Evolutionary conservation across 1,140 invertebrate species (phyloP).

Genomic region (Penaeus japonicus): DNA sequence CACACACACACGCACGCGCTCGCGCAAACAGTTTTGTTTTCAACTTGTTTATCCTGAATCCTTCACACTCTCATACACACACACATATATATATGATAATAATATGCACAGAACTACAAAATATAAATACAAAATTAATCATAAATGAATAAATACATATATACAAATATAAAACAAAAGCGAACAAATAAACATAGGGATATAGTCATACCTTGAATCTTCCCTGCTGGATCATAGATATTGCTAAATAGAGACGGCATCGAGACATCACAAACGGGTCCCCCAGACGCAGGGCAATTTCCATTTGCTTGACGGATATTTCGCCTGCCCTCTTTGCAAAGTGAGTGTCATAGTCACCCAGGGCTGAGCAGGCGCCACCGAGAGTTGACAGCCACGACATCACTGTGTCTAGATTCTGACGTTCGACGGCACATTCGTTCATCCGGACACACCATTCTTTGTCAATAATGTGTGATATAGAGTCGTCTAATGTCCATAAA

Average conservation of each 20-base stretch:
- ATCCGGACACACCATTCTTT: constrained; percentile 31
- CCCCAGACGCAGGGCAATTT: constrained; percentile 78
- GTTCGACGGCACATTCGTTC: constrained; percentile 67
- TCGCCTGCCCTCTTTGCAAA: constrained; percentile 85
- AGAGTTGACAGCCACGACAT: constrained; percentile 96
- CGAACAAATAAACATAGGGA: background rate
- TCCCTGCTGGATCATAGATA: constrained; percentile 85
- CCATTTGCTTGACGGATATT: constrained; percentile 84
- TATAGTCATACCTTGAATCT: constrained; percentile 39
- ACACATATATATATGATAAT: no score
- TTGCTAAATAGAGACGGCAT: constrained; percentile 84
- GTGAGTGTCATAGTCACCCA: constrained; percentile 82
- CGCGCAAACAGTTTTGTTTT: no score
- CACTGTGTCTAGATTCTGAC: constrained; percentile 80
- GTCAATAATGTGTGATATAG: constrained; percentile 32
- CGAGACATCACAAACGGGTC: constrained; percentile 80
- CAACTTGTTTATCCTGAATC: no score
- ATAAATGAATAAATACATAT: background rate
- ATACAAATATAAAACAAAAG: background rate
- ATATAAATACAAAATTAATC: no score
- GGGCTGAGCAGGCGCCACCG: constrained; percentile 90
- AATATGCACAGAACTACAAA: no score
- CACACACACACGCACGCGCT: no score
- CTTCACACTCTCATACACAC: no score
- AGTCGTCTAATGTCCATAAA: background rate